Evolutionary conservation across 2,113 vertebrate species (phyloP).

Genomic region (Piaya cayana): DNA sequence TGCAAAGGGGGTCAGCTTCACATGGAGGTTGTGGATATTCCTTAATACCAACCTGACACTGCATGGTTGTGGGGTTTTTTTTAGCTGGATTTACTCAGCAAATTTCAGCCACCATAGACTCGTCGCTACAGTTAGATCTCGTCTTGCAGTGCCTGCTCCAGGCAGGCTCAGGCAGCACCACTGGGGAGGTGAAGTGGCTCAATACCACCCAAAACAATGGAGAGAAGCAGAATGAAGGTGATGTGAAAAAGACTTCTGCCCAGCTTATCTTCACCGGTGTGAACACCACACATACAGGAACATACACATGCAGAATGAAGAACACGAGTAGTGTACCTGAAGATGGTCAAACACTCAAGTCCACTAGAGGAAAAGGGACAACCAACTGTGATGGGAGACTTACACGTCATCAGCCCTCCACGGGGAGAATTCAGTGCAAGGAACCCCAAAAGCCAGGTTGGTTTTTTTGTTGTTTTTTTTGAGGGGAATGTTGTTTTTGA

Average conservation of each 20-base stretch:
- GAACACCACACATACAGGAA: neutral
- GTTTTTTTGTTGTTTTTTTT: too few relatives aligned
- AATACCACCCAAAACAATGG: neutral
- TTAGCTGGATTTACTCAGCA: neutral
- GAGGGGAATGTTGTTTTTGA: too few relatives aligned
- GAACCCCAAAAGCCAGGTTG: too few relatives aligned
- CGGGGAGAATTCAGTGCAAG: too few relatives aligned
- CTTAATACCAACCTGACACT: neutral
- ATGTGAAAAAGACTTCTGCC: neutral
- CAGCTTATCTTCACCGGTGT: neutral
- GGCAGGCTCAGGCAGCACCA: fast-evolving
- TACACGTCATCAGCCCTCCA: too few relatives aligned
- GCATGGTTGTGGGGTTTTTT: neutral
- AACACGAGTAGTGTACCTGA: fast-evolving
- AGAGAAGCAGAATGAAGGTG: neutral
- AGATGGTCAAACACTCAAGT: neutral
- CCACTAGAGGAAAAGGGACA: neutral
- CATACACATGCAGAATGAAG: fast-evolving
- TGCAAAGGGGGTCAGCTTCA: neutral
- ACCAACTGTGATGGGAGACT: too few relatives aligned
- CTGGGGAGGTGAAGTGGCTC: neutral
- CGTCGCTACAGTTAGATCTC: neutral
- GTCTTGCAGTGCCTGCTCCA: neutral
- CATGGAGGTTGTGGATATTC: neutral
- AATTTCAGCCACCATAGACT: neutral